Evolutionary conservation across 2,797 vertebrate species (phyloP).

Genomic region (Manis javanica): DNA sequence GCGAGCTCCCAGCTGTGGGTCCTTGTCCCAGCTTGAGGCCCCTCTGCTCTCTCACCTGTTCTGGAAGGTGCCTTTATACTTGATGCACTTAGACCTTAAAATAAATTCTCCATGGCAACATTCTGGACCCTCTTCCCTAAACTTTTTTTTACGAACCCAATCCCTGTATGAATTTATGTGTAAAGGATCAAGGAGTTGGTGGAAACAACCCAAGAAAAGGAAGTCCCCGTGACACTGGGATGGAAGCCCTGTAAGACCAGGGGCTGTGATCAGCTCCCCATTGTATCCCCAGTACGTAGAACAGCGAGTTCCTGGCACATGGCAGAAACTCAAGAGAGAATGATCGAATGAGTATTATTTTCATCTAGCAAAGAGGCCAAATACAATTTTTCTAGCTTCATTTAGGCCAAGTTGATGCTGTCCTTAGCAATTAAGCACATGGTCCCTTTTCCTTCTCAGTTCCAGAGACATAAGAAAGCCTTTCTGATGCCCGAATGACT

Average conservation of each 20-base stretch:
- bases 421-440: neutral
- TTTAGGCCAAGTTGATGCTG: neutral
- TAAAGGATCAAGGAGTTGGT: neutral
- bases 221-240: neutral
- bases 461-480: neutral
- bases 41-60: neutral
- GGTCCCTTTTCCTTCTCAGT: neutral
- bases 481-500: neutral
- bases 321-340: neutral
- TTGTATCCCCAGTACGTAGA: accelerated
- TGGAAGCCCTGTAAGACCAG: neutral
- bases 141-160: neutral
- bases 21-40: neutral
- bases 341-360: neutral
- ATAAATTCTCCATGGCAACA: neutral
- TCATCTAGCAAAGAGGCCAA: neutral
- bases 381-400: neutral
- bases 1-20: neutral
- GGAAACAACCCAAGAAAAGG: neutral
- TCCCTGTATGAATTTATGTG: neutral
- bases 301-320: neutral
- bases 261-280: neutral
- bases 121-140: neutral
- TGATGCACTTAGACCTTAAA: neutral
- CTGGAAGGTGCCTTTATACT: neutral